These are phyloP conservation scores for Lacanobia wlatinum DNA, from an alignment of 2,888 invertebrate genomes.

Conservation along the genomic window DNA sequence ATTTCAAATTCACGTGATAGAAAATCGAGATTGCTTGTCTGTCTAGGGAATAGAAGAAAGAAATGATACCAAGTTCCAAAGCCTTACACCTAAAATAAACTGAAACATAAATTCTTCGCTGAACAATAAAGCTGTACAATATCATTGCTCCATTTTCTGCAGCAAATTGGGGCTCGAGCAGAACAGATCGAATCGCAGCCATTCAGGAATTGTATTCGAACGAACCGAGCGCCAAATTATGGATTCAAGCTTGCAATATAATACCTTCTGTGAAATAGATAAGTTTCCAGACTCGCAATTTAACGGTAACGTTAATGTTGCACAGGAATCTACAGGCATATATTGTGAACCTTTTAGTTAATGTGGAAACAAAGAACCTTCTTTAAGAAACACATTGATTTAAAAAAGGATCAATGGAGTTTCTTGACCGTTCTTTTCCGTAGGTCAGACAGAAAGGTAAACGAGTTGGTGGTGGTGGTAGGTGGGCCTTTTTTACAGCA, in stretches of 20 bases:
- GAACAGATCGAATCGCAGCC: constrained; percentile 15
- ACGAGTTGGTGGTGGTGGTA: too few species aligned
- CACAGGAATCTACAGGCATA: background rate
- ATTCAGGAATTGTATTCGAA: constrained; percentile 24
- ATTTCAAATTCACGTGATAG: background rate
- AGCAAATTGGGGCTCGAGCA: constrained; percentile 17
- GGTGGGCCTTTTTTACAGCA: background rate
- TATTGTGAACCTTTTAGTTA: background rate
- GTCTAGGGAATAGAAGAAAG: background rate
- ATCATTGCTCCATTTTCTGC: constrained; percentile 22
- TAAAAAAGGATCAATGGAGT: too few species aligned
- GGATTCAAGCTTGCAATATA: constrained; percentile 10
- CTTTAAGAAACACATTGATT: background rate
- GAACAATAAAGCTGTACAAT: background rate
- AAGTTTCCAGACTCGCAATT: background rate
- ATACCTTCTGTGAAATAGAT: constrained; percentile 13
- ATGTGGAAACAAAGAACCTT: too few species aligned
- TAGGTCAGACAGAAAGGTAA: too few species aligned
- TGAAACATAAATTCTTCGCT: background rate
- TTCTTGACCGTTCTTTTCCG: too few species aligned
- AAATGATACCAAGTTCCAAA: background rate
- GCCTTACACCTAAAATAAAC: constrained; percentile 3
- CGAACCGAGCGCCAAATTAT: constrained; percentile 21
- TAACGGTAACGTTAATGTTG: background rate
- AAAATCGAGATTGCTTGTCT: background rate